phyloP scores from a whole-genome alignment of 2,113 vertebrate genomes.

The cat (Felis catus) region DNA sequence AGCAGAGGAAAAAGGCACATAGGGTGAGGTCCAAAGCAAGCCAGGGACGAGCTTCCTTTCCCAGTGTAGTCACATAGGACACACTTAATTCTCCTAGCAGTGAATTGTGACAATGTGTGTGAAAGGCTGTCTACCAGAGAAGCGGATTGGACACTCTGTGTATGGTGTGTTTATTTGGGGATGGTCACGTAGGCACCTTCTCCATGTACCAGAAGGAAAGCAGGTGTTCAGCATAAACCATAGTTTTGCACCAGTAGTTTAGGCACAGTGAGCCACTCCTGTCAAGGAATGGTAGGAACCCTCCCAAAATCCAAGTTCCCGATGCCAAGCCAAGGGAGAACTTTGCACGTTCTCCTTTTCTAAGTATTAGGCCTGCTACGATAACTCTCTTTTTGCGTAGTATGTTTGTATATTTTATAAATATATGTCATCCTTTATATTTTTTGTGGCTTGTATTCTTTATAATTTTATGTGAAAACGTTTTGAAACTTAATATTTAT shows the following conservation, averaged over 20 bases:
- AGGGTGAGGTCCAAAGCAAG: not conserved
- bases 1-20: not conserved
- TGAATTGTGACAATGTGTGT: not conserved
- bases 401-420: not conserved
- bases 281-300: not conserved
- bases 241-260: not conserved
- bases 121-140: not conserved
- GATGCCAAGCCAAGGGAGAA: not conserved
- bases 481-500: not conserved
- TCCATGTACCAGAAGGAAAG: not conserved
- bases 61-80: not conserved
- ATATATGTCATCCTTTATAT: not conserved
- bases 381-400: not conserved
- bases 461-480: not conserved
- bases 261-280: not conserved
- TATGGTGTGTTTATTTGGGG: not conserved
- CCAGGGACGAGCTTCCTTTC: not conserved
- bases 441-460: slow-evolving; percentile 14
- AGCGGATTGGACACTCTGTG: not conserved
- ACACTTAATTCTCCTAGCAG: not conserved
- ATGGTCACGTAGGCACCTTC: not conserved
- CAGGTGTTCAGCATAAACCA: not conserved
- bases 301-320: not conserved
- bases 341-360: not conserved
- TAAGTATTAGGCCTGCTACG: not conserved